These are phyloP conservation scores for Verasper variegatus DNA, from an alignment of 2,113 vertebrate genomes.

Conservation along the genomic window DNA sequence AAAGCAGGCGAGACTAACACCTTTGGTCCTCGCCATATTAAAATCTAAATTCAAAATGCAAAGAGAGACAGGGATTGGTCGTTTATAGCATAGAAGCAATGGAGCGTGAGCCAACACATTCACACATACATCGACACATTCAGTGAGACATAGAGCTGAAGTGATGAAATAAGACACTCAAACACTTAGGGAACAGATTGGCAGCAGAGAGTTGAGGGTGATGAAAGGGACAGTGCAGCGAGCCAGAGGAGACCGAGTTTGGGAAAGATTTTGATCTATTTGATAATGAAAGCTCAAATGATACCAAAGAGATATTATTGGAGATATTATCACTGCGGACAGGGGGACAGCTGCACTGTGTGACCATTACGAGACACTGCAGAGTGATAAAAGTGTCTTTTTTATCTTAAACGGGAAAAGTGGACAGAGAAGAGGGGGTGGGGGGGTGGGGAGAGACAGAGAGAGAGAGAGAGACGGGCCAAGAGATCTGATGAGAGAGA, in stretches of 20 bases:
- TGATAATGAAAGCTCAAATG: conserved; percentile 56
- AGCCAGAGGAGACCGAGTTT: conserved; percentile 19
- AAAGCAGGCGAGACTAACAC: too few relatives aligned
- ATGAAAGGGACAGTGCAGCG: conserved; percentile 43
- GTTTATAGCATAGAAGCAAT: neutral
- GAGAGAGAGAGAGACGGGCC: too few relatives aligned
- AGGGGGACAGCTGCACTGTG: conserved; percentile 54
- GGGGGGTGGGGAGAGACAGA: conserved; percentile 22
- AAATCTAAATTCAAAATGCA: too few relatives aligned
- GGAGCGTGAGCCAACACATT: neutral
- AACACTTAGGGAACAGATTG: conserved; percentile 41
- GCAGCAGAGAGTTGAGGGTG: conserved; percentile 26
- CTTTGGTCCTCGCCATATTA: too few relatives aligned
- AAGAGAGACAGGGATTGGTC: too few relatives aligned
- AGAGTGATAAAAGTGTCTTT: conserved; percentile 33
- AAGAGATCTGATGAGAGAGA: too few relatives aligned
- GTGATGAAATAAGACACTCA: conserved; percentile 27
- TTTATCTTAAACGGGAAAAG: conserved; percentile 14
- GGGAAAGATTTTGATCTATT: conserved; percentile 49
- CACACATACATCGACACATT: neutral
- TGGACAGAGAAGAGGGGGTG: conserved; percentile 22
- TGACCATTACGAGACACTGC: conserved; percentile 56
- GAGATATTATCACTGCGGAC: conserved; percentile 43
- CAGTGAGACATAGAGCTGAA: conserved; percentile 3
- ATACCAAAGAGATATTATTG: conserved; percentile 41